A percentile compares a stretch with the other conserved stretches of the same genome.
Evolutionary conservation across 2,888 invertebrate genomes (phyloP).

Genomic region (Pollenia amentaria): DNA sequence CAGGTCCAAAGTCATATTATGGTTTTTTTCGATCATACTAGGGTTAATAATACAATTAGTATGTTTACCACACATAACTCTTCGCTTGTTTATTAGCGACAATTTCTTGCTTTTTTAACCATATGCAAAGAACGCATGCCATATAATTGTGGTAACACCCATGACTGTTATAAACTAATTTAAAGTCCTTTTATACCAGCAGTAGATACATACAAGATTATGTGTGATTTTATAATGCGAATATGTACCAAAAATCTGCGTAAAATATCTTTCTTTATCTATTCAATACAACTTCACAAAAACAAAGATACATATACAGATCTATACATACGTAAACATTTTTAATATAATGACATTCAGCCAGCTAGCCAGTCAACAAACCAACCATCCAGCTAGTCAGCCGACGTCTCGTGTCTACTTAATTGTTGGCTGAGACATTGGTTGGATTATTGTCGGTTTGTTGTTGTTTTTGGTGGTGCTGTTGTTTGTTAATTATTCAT

Average conservation of each 20-base stretch:
- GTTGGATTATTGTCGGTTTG: neutral
- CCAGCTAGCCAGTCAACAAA: slow-evolving; percentile 9
- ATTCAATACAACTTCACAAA: too few species aligned
- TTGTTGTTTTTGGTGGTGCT: neutral
- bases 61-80: too few species aligned
- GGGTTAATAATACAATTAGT: too few species aligned
- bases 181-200: neutral
- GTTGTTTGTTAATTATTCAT: slow-evolving; percentile 65
- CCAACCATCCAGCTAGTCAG: neutral
- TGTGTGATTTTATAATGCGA: neutral
- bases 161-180: neutral
- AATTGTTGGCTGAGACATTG: slow-evolving; percentile 25
- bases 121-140: too few species aligned
- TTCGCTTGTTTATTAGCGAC: too few species aligned
- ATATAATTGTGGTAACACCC: too few species aligned
- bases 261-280: neutral
- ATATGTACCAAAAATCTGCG: neutral
- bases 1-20: too few species aligned
- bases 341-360: slow-evolving; percentile 49
- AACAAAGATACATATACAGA: neutral
- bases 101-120: too few species aligned
- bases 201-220: neutral
- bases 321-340: neutral
- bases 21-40: too few species aligned
- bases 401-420: slow-evolving; percentile 55